A percentile compares a stretch with the other conserved stretches of the same genome.
These are phyloP conservation scores for Caranx melampygus DNA, from an alignment of 2,113 vertebrate species.

Conservation along the genomic window DNA sequence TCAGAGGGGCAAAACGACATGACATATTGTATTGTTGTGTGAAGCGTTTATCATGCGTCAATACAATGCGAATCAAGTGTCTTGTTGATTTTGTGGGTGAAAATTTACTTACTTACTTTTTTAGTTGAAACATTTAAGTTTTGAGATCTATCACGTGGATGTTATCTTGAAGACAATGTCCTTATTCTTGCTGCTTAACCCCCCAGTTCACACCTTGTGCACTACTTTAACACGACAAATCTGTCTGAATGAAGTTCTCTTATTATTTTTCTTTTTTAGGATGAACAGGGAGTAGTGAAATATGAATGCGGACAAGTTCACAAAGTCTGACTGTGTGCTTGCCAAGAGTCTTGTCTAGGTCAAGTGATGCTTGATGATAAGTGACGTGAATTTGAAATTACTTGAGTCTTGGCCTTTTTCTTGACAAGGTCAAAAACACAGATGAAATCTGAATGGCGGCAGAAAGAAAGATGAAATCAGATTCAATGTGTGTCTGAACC, in stretches of 20 bases:
- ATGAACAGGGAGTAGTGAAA: not conserved
- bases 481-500: not conserved
- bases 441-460: slow-evolving; percentile 1
- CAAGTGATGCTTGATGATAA: slow-evolving; percentile 43
- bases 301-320: slow-evolving; percentile 1
- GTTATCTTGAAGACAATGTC: not conserved
- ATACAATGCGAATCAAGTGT: not conserved
- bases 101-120: too few species aligned
- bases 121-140: not conserved
- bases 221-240: not conserved
- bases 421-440: slow-evolving; percentile 1
- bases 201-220: not conserved
- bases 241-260: not conserved
- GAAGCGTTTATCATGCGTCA: not conserved
- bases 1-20: not conserved
- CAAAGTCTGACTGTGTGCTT: slow-evolving; percentile 25
- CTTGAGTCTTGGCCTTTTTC: not conserved
- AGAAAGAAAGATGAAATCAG: slow-evolving; percentile 5
- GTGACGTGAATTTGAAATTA: not conserved
- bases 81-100: not conserved
- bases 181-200: not conserved
- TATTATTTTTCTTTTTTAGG: not conserved
- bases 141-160: not conserved
- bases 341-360: slow-evolving; percentile 37
- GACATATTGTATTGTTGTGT: not conserved